A percentile compares a stretch with the other conserved stretches of the same genome.
Conservation (phyloP, 2,888 invertebrate genomes). For the Sinopyrophorus schimmeli region DNA sequence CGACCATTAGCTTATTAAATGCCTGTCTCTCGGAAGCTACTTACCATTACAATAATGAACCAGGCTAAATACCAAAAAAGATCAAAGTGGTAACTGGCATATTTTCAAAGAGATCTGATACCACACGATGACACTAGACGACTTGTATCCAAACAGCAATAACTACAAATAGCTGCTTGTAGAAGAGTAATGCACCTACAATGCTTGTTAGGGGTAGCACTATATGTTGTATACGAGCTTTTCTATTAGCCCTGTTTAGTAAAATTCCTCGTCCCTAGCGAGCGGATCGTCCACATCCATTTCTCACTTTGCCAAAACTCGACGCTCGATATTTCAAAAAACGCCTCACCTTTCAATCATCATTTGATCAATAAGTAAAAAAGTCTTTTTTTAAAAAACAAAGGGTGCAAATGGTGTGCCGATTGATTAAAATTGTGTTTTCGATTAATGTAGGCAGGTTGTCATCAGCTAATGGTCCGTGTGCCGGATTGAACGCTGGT, state of each 20-base stretch:
- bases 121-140: slow-evolving; percentile 29
- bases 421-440: too few relatives aligned
- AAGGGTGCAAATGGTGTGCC: too few relatives aligned
- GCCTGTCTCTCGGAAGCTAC: too few relatives aligned
- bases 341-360: not conserved
- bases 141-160: slow-evolving; percentile 39
- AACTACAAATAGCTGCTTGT: slow-evolving; percentile 40
- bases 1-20: too few relatives aligned
- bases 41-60: slow-evolving; percentile 4
- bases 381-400: too few relatives aligned
- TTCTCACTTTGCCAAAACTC: not conserved
- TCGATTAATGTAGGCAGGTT: slow-evolving; percentile 39
- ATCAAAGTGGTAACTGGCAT: slow-evolving; percentile 28
- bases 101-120: slow-evolving; percentile 33
- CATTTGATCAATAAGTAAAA: too few relatives aligned
- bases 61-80: slow-evolving; percentile 15
- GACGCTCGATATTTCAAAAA: too few relatives aligned
- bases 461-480: slow-evolving; percentile 45
- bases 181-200: slow-evolving; percentile 38
- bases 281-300: slow-evolving; percentile 22
- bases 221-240: slow-evolving; percentile 38
- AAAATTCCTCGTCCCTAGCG: slow-evolving; percentile 19
- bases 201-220: slow-evolving; percentile 35
- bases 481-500: slow-evolving; percentile 32
- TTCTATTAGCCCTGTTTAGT: slow-evolving; percentile 42